These are phyloP conservation scores for Diarsia dahlii DNA, from an alignment of 2,888 invertebrate species.

Conservation along the genomic window DNA sequence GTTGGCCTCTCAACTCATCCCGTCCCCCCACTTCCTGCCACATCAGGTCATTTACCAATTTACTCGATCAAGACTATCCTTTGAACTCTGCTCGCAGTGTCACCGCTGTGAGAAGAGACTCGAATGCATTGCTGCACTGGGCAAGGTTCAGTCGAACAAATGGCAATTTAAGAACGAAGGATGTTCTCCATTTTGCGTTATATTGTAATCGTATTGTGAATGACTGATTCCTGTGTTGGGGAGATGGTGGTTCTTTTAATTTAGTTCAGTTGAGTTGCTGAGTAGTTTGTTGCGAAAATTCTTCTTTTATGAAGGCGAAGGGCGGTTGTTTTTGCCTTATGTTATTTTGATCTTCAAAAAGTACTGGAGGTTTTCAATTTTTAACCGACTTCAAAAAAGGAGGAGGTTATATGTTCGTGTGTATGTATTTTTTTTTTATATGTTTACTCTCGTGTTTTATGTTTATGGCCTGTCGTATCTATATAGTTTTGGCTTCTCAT, in stretches of 20 bases:
- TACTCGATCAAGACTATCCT: constrained; percentile 77
- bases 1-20: constrained; percentile 70
- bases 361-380: no score
- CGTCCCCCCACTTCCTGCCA: constrained; percentile 83
- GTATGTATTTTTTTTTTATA: no score
- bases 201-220: neutral
- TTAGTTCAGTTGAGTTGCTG: neutral
- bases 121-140: constrained; percentile 50
- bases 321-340: neutral
- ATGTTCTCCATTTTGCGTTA: neutral
- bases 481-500: neutral
- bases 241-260: neutral
- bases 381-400: no score
- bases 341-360: neutral
- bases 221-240: neutral
- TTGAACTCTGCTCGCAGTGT: constrained; percentile 62
- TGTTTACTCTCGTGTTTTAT: no score
- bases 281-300: neutral
- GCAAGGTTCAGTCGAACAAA: constrained; percentile 20
- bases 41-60: constrained; percentile 82
- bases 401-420: no score
- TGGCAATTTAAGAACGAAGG: neutral
- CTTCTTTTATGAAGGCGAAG: neutral
- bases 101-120: constrained; percentile 57
- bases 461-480: no score